These are phyloP conservation scores for Salpingus planirostris DNA, from an alignment of 2,888 invertebrate genomes.

Conservation along the genomic window DNA sequence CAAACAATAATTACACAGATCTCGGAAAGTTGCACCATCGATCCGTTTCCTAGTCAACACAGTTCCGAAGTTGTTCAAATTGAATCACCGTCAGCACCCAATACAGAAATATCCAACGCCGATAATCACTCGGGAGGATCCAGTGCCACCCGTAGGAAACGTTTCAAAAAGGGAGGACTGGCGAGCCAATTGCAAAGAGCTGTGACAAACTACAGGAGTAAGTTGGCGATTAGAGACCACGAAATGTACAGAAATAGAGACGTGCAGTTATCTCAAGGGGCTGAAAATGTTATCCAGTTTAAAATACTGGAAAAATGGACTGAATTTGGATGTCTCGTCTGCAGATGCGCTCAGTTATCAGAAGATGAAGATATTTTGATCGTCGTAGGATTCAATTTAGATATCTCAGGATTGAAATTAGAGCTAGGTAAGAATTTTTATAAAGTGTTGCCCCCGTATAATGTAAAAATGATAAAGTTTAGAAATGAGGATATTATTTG, in stretches of 20 bases:
- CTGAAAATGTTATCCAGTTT: constrained; percentile 18
- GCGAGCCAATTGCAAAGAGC: constrained; percentile 41
- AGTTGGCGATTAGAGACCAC: constrained; percentile 47
- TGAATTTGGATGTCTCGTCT: constrained; percentile 28
- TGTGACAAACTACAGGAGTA: constrained; percentile 43
- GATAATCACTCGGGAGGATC: no score
- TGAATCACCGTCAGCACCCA: constrained; percentile 5
- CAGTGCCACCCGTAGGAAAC: constrained; percentile 21
- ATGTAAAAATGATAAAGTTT: no score
- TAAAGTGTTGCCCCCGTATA: neutral
- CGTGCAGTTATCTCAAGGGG: no score
- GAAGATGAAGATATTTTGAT: neutral
- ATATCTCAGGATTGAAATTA: constrained; percentile 1
- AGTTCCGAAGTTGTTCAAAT: constrained; percentile 14
- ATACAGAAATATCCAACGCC: constrained; percentile 4
- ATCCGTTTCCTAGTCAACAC: constrained; percentile 19
- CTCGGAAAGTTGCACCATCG: constrained; percentile 10
- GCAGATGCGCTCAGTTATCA: constrained; percentile 10
- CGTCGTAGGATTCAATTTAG: neutral
- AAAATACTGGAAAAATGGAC: constrained; percentile 19
- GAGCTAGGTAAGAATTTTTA: neutral
- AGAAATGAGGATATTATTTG: no score
- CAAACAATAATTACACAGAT: neutral
- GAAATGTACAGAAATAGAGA: constrained; percentile 39
- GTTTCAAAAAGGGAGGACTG: constrained; percentile 44